Conservation (phyloP, 2,113 vertebrate species). For the Upupa epops region DNA sequence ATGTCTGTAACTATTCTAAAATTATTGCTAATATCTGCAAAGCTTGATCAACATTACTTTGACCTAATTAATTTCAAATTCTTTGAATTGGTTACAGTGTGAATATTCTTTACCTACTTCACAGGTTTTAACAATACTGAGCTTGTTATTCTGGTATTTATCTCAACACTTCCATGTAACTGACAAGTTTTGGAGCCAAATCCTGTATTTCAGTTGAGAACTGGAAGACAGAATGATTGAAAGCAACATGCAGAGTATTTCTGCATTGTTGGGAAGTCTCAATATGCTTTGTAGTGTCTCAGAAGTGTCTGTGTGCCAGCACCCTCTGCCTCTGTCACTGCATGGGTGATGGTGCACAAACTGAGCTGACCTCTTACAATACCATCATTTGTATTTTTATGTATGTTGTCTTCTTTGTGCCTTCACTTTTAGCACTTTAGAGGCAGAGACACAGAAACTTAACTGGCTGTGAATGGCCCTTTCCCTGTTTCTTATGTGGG, state of each 20-base stretch:
- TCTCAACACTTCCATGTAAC: background rate
- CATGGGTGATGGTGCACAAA: background rate
- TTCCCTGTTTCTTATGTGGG: background rate
- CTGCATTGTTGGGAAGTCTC: constrained; percentile 8
- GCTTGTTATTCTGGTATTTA: background rate
- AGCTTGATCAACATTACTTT: background rate
- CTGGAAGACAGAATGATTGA: background rate
- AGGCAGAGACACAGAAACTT: background rate
- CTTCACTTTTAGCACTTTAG: background rate
- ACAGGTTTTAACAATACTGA: background rate
- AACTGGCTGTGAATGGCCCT: background rate
- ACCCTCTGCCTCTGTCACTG: background rate
- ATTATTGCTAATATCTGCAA: background rate
- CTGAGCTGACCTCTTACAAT: background rate
- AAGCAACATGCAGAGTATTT: constrained; percentile 5
- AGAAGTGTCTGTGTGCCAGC: background rate
- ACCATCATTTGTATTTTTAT: background rate
- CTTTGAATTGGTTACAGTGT: background rate
- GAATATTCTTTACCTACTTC: background rate
- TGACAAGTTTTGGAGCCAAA: constrained; percentile 9
- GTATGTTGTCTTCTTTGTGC: background rate
- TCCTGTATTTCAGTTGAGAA: constrained; percentile 8
- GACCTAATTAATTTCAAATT: constrained; percentile 11
- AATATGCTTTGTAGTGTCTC: background rate
- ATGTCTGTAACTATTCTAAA: background rate